Base-by-base conservation (phyloP, 2,113 vertebrate genomes). In the Delphinus delphis region DNA sequence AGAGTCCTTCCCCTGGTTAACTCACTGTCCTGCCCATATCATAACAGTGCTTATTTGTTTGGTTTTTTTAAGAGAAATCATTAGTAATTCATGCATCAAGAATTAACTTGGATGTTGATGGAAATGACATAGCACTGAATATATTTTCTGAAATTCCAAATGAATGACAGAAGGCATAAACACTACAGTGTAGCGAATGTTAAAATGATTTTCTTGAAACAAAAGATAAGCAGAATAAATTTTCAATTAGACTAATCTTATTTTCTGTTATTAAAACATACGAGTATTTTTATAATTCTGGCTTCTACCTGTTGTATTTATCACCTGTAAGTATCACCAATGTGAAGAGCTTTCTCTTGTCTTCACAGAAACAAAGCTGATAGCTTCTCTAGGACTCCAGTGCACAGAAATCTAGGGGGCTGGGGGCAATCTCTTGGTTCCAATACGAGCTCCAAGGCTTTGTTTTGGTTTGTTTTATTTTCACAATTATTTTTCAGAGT, bases 61-160 rank as follows among this genome's bases (percentile, higher is more conserved):
- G 28, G 17, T 47, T 68, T 15, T 60, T 44, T 50, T 60, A 20
- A 87, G 95, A 76, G 53, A 88, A 91, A 36, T 60, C 36, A 86
- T 55, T 80, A 96, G 38, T 87, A 91, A 92, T 83, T 80, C 67
- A 77, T 9, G 25, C 14, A 87, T 92, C 33, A 55, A 68, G 36
- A 95, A 33, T 85, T 90, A 58, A 80, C 83, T 92, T 93, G 36
- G 47, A 93, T 77, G 87, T 88, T 85, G 94, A 81, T 33, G 23
- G 25, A 70, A 96, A 96, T 38, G 58, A 90, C 77, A 88, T 67
- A 65, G 41, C 62, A 96, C 88, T 89, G 31, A 93, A 82, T 92
- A 33, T 70, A 74, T 92, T 96, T 92, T 85, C 44, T 90, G 76
- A 94, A 97, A 94, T 88, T 93, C 36, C 90, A 95, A 81, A 91